Evolutionary conservation across 2,888 invertebrate species (phyloP).

Genomic region (Tetramorium bicarinatum): DNA sequence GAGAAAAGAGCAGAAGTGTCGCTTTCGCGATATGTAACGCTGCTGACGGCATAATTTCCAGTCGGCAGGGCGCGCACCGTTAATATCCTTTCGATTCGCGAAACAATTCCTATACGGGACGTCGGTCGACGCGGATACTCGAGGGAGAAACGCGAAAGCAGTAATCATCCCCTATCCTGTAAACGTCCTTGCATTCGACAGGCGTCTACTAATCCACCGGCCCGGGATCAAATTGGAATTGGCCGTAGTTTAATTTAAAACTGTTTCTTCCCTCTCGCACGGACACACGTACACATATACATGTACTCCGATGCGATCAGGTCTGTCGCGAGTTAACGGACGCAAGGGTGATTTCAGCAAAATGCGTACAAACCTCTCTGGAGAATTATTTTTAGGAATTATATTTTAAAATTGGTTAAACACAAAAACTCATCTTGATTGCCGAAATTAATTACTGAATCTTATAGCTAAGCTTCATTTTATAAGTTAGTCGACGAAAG

Average conservation of each 20-base stretch:
- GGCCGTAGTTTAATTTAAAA: slow-evolving; percentile 78
- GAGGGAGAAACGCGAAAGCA: slow-evolving; percentile 13
- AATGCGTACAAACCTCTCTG: neutral
- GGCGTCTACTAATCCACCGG: slow-evolving; percentile 67
- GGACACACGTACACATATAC: neutral
- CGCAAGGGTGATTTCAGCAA: neutral
- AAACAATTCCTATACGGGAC: slow-evolving; percentile 58
- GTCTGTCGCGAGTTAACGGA: slow-evolving; percentile 1
- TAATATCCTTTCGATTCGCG: slow-evolving; percentile 69
- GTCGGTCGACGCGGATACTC: neutral
- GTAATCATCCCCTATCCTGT: slow-evolving; percentile 50
- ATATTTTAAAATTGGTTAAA: neutral
- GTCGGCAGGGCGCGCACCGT: slow-evolving; percentile 16
- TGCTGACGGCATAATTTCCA: slow-evolving; percentile 69
- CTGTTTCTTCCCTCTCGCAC: slow-evolving; percentile 64
- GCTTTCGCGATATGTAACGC: slow-evolving; percentile 55
- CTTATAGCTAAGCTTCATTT: neutral
- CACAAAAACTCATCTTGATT: neutral
- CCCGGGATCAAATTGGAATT: slow-evolving; percentile 76
- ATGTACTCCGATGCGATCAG: slow-evolving; percentile 14
- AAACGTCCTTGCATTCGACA: slow-evolving; percentile 66
- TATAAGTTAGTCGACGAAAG: neutral
- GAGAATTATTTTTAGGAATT: neutral
- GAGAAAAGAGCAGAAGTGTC: neutral
- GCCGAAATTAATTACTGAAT: neutral